Evolutionary conservation across 2,797 vertebrate species (phyloP).

Genomic region (Columba guinea): DNA sequence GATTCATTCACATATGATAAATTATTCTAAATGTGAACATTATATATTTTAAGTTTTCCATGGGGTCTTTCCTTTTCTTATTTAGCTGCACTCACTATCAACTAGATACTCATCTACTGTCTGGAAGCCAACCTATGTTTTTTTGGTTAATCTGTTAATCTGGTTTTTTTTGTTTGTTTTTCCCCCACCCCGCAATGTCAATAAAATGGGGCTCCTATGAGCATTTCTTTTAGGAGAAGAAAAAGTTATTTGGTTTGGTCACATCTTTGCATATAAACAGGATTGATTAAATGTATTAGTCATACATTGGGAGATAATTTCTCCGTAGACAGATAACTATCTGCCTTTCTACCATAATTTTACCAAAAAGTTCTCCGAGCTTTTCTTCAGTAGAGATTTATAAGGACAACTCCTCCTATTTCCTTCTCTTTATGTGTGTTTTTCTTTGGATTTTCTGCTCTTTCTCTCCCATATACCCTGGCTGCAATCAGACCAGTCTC

Average conservation of each 20-base stretch:
- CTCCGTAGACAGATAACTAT: neutral
- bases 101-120: neutral
- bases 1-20: neutral
- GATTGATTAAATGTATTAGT: neutral
- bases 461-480: neutral
- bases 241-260: neutral
- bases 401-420: neutral
- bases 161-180: neutral
- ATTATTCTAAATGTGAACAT: neutral
- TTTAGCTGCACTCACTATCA: neutral
- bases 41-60: neutral
- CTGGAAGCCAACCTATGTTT: fast-evolving
- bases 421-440: neutral
- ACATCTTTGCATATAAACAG: neutral
- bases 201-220: neutral
- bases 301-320: neutral
- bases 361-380: neutral
- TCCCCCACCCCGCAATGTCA: neutral
- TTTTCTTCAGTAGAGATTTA: neutral
- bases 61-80: neutral
- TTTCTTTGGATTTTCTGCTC: neutral
- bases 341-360: neutral
- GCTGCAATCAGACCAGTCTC: neutral
- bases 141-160: neutral
- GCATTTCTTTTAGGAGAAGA: neutral